Conservation (phyloP, 2,888 invertebrate species). For the Arge pagana region DNA sequence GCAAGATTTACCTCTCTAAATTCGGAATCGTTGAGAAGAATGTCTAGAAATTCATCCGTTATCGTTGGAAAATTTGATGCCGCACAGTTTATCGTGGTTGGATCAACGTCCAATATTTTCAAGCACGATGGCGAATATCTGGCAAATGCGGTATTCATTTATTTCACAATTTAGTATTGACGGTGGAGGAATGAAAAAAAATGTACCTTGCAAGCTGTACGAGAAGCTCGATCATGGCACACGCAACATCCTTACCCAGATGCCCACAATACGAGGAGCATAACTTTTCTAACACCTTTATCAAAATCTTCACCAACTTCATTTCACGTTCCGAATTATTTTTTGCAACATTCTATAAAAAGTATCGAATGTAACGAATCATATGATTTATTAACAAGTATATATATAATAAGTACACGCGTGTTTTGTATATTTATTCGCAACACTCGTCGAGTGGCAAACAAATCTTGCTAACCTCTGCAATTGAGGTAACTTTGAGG, state of each 20-base stretch:
- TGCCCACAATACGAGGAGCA: slow-evolving; percentile 37
- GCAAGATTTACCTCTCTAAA: slow-evolving; percentile 36
- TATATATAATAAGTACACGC: background rate
- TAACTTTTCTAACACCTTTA: slow-evolving; percentile 47
- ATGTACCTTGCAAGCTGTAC: slow-evolving; percentile 26
- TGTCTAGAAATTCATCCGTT: slow-evolving; percentile 34
- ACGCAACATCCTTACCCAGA: slow-evolving; percentile 35
- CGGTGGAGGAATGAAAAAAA: too few relatives aligned
- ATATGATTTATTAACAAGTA: background rate
- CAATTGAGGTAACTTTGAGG: background rate
- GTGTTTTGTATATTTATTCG: background rate
- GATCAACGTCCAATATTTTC: slow-evolving; percentile 22
- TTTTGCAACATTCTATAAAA: slow-evolving; percentile 32
- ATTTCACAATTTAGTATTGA: background rate
- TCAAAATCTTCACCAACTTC: slow-evolving; percentile 38
- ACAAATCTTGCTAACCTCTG: background rate
- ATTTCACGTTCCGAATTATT: slow-evolving; percentile 38
- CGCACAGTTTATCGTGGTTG: slow-evolving; percentile 33
- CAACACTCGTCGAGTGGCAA: background rate
- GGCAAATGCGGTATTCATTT: background rate
- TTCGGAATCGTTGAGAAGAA: slow-evolving; percentile 31
- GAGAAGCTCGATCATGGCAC: slow-evolving; percentile 37
- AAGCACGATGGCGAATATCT: slow-evolving; percentile 30
- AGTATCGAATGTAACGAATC: background rate
- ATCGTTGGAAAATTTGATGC: slow-evolving; percentile 32